Conservation (phyloP, 2,113 vertebrate genomes). For the Carettochelys insculpta region DNA sequence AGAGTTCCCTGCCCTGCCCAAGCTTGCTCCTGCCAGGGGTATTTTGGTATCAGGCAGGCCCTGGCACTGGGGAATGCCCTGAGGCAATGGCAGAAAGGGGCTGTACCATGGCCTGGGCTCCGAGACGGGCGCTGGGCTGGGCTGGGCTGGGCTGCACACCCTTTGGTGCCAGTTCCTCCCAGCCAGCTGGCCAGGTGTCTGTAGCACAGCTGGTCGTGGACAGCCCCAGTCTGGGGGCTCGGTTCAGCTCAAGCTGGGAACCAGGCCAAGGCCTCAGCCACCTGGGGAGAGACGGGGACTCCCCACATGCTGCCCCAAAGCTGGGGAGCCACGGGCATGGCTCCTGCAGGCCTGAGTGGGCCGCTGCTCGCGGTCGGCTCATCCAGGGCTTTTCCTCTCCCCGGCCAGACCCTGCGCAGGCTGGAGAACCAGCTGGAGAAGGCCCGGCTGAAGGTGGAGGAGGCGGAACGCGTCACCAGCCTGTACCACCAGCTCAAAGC, state of each 20-base stretch:
- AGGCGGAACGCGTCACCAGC: conserved; percentile 78
- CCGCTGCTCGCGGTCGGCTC: too few relatives aligned
- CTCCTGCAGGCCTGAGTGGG: background rate
- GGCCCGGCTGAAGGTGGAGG: conserved; percentile 82
- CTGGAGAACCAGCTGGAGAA: conserved; percentile 89
- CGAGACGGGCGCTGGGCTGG: background rate
- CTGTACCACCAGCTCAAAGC: conserved; percentile 83
- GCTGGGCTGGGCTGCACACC: too few relatives aligned
- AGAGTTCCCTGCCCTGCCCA: too few relatives aligned
- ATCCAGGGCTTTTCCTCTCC: background rate
- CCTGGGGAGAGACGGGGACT: background rate
- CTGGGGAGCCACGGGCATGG: background rate
- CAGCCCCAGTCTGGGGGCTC: background rate
- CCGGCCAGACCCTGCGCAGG: conserved; percentile 74
- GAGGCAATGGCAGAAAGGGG: background rate
- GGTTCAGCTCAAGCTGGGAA: background rate
- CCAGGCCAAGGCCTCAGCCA: background rate
- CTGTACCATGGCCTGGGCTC: too few relatives aligned
- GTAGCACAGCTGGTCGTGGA: background rate
- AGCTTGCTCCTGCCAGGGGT: too few relatives aligned
- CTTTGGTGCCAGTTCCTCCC: background rate
- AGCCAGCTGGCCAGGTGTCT: background rate
- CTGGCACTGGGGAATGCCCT: background rate
- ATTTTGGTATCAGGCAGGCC: background rate
- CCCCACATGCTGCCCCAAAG: background rate